Base-by-base conservation (phyloP, 1,140 invertebrate species). In the Trinorchestia longiramus region DNA sequence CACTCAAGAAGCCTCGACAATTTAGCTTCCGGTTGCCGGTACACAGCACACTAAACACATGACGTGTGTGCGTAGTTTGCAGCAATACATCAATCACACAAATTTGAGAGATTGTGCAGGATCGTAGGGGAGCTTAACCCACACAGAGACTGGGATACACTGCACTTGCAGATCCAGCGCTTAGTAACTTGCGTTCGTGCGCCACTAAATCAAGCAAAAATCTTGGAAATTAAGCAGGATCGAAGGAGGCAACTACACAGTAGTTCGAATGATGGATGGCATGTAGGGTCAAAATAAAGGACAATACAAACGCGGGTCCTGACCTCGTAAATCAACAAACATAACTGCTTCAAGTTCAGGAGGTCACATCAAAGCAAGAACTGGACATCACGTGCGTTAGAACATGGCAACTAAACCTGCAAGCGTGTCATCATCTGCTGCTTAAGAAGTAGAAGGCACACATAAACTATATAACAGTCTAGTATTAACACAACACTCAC, bases 251-350 rank as follows among this genome's bases (percentile, higher is more conserved):
- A 77, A 36, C 62, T 77, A 36, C 62, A 77, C 62, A 77, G 62
- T 77, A 77, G 15, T 77, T 77, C 62, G 15, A 1, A 28, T 77
- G 62, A 77, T 77, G 62, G 8, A 77, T 77, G 62, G 62, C 62
- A 77, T 77, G 62, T 77, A 77, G 62, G 62, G 62, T 77, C 62
- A 77, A 77, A 77, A 77, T 77, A 77, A 77, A 77, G 28, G 62
- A 53, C 47, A 11, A 77, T 3, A 77, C 8, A 77, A 77, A 77
- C 62, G 28, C 1, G 62, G 28, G 62, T 1, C 36, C 62, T 77
- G 62, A 77, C 62, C 62, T 36, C 62, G 62, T 77, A 77, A 77
- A 77, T 77, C 62, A 23, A 36, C 15, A 28, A 36, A 28, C 62
- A 36, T 77, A 77, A 77, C 62, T 77, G 28, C 62, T 15, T 77